Evolutionary conservation across 2,888 invertebrate species (phyloP), one percentile per base, ranked within the genome.

Genomic region (Acanthopleura granulata): DNA sequence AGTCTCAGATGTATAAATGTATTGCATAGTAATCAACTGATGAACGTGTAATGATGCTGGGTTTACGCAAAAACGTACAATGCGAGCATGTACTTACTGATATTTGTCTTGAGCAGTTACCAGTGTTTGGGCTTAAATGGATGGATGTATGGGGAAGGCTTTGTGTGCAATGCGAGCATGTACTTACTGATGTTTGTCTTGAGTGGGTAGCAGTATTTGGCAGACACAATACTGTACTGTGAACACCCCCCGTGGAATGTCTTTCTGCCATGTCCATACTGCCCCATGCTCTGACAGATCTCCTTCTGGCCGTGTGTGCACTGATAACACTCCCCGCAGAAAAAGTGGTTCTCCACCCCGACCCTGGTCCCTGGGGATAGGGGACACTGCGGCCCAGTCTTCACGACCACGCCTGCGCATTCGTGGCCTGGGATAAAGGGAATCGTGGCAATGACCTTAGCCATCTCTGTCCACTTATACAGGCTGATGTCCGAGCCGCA

Each of bases 341-440:
- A 87, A 75, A 85, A 88, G 75, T 88, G 88, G 73, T 88, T 88
- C 78, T 88, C 88, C 49, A 88, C 87, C 0, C 86, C 87, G 6
- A 88, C 87, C 72, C 81, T 82, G 14, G 83, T 80, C 0, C 87
- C 88, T 4, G 85, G 61, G 1, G 81, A 75, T n/a, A 88, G 75
- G 25, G 76, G 76, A n/a, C 85, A 85, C 30, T 85, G 80, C 16
- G 87, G 86, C 61, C 88, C 87, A 74, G 86, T 83, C 75, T 85
- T 87, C 30, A 88, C 86, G 57, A 88, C 88, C 11, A 86, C 86
- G 14, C 88, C 88, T 1, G 86, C 84, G 71, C 83, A 83, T 77
- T 88, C 88, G 78, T 88, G 88, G n/a, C 88, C 88, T 0, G 88
- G 88, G 18, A 85, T 85, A 74, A 88, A 88, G 0, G 88, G 88